Evolutionary conservation across 1,140 invertebrate genomes (phyloP).

Genomic region (Zaprionus africanus): DNA sequence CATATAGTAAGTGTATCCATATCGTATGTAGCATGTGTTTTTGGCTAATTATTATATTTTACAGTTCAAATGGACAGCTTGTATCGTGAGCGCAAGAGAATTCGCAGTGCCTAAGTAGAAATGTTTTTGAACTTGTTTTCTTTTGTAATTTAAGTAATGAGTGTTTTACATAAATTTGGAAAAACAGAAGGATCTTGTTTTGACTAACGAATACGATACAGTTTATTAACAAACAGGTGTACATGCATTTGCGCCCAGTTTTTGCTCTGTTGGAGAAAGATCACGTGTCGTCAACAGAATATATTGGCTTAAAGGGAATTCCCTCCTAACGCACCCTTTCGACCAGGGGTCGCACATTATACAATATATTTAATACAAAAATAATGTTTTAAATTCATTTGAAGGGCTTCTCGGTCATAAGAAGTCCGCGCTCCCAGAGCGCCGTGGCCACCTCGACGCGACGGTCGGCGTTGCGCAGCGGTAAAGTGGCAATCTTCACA

Average conservation of each 20-base stretch:
- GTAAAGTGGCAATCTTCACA: conserved; percentile 89
- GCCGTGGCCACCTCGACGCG: conserved; percentile 87
- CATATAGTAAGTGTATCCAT: conserved; percentile 87
- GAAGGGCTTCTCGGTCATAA: conserved; percentile 87
- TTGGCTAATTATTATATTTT: conserved; percentile 69
- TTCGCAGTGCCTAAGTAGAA: conserved; percentile 85
- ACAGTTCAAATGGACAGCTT: conserved; percentile 87
- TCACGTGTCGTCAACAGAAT: too few species aligned
- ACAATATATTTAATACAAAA: background rate
- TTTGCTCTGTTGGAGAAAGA: background rate
- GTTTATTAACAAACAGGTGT: background rate
- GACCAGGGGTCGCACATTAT: background rate
- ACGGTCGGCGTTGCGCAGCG: conserved; percentile 86
- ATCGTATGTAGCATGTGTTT: background rate
- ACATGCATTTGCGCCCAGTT: background rate
- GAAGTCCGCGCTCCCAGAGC: conserved; percentile 90
- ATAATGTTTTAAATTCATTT: conserved; percentile 16
- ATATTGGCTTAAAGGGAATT: too few species aligned
- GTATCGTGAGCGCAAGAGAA: conserved; percentile 88
- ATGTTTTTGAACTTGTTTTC: background rate
- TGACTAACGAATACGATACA: conserved; percentile 6
- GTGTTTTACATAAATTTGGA: background rate
- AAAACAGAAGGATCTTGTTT: background rate
- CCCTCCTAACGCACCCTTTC: too few species aligned
- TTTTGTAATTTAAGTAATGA: conserved; percentile 9